These are phyloP conservation scores for Heliconius ethilla DNA, from an alignment of 2,888 invertebrate genomes.

Conservation along the genomic window DNA sequence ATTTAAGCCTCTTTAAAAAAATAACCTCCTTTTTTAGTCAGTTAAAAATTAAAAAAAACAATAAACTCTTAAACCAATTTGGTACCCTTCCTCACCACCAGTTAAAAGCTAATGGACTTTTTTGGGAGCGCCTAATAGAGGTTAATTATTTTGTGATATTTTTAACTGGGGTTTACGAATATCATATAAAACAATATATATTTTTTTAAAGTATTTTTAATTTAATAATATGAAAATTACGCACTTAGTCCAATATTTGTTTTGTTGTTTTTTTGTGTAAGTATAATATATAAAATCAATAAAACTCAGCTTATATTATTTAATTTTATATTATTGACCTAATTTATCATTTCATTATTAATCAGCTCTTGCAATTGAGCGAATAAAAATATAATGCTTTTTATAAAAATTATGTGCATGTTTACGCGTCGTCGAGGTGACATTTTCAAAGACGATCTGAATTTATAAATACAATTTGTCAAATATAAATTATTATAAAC, in stretches of 20 bases:
- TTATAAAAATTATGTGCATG: neutral
- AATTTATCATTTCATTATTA: too few species aligned
- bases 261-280: neutral
- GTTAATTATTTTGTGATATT: neutral
- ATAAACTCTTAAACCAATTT: neutral
- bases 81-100: neutral
- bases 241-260: too few species aligned
- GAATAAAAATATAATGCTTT: constrained; percentile 5
- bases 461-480: neutral
- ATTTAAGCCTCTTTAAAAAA: too few species aligned
- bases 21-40: neutral
- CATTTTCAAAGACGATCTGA: neutral
- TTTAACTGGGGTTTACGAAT: neutral
- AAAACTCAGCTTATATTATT: neutral
- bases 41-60: neutral
- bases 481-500: neutral
- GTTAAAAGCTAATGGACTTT: neutral
- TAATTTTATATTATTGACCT: neutral
- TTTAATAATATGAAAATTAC: too few species aligned
- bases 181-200: neutral
- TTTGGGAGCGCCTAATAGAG: neutral
- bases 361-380: too few species aligned
- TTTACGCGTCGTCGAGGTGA: constrained; percentile 5
- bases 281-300: neutral
- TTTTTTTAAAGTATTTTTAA: too few species aligned